These are phyloP conservation scores for Xanthia togata DNA, from an alignment of 2,888 invertebrate genomes.

Conservation along the genomic window DNA sequence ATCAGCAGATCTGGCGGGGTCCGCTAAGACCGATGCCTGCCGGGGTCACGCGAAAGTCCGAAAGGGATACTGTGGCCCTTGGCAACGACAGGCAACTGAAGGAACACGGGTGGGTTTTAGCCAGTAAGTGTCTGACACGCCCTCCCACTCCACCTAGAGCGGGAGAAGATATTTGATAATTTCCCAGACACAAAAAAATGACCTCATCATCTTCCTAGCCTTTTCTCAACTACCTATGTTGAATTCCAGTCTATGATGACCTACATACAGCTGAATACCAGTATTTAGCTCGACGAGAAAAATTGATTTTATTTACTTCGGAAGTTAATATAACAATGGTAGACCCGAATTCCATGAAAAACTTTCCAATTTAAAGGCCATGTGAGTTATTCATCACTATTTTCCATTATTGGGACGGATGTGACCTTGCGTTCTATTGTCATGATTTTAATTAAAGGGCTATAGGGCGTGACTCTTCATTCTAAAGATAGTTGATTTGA, in stretches of 20 bases:
- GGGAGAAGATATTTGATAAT: too few species aligned
- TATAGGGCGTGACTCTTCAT: neutral
- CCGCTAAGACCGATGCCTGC: too few species aligned
- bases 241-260: too few species aligned
- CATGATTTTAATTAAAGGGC: conserved; percentile 34
- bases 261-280: neutral
- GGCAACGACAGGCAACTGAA: too few species aligned
- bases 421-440: conserved; percentile 18
- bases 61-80: too few species aligned
- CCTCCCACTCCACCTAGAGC: too few species aligned
- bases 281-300: neutral
- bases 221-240: neutral
- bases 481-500: neutral
- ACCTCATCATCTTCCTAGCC: too few species aligned
- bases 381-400: conserved; percentile 30
- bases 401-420: conserved; percentile 5
- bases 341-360: conserved; percentile 2
- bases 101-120: too few species aligned
- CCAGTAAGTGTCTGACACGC: too few species aligned
- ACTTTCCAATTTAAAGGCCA: conserved; percentile 12
- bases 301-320: conserved; percentile 1
- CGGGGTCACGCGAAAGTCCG: too few species aligned
- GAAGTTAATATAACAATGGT: conserved; percentile 19
- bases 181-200: too few species aligned
- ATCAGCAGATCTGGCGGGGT: too few species aligned